A percentile compares a stretch with the other conserved stretches of the same genome.
Evolutionary conservation across 2,797 vertebrate species (phyloP).

Genomic region (Tauraco hartlaubi): DNA sequence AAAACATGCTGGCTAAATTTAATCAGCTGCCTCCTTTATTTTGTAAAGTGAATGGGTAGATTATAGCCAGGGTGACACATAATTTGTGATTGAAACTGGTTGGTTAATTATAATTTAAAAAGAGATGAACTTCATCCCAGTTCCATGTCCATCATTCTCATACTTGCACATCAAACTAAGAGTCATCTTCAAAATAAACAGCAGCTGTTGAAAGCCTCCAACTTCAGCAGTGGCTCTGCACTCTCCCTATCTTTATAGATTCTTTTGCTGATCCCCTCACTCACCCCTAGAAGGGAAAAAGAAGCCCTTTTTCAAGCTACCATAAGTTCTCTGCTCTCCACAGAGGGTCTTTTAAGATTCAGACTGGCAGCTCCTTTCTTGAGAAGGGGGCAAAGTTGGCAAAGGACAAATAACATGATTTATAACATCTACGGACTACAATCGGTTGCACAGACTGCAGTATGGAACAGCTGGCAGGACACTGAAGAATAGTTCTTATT

Average conservation of each 20-base stretch:
- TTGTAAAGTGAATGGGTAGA: constrained; percentile 55
- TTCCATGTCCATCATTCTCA: not conserved
- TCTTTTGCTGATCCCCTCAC: not conserved
- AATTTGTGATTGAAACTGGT: constrained; percentile 49
- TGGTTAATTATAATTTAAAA: constrained; percentile 59
- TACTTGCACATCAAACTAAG: not conserved
- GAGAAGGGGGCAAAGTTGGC: constrained; percentile 3
- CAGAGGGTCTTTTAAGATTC: constrained; percentile 21
- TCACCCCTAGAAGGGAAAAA: not conserved
- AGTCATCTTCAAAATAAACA: not conserved
- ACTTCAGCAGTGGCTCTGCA: not conserved
- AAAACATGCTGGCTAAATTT: constrained; percentile 55
- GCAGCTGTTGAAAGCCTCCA: constrained; percentile 1
- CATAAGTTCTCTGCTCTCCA: not conserved
- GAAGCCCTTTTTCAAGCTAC: not conserved
- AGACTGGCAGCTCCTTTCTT: constrained; percentile 23
- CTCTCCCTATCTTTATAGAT: not conserved
- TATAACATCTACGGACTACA: not conserved
- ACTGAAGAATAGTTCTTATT: not conserved
- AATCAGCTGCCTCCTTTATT: constrained; percentile 67
- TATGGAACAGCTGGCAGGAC: constrained; percentile 11
- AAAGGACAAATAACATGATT: constrained; percentile 35
- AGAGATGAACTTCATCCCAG: constrained; percentile 1
- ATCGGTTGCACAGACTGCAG: not conserved
- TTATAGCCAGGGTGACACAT: constrained; percentile 47